Conservation (phyloP, 2,888 invertebrate genomes). For the Orthonychiurus folsomi region DNA sequence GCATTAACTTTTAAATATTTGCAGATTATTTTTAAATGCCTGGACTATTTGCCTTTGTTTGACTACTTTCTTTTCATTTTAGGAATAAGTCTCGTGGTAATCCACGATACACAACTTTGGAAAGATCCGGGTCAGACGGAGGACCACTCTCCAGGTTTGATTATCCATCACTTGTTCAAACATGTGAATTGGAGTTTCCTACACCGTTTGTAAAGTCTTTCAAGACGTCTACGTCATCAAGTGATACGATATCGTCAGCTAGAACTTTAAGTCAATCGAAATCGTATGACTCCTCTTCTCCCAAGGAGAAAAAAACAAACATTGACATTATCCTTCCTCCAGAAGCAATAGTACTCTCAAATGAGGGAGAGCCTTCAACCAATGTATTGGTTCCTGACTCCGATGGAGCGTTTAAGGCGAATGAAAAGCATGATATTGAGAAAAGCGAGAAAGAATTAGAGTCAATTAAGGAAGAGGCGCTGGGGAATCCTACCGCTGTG, state of each 20-base stretch:
- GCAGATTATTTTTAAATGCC: too few relatives aligned
- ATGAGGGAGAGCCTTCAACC: not conserved
- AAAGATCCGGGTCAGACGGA: not conserved
- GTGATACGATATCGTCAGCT: not conserved
- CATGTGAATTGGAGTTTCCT: not conserved
- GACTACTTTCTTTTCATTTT: too few relatives aligned
- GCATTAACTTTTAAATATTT: too few relatives aligned
- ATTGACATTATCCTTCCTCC: not conserved
- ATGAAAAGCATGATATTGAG: conserved; percentile 24
- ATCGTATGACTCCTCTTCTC: not conserved
- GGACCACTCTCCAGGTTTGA: not conserved
- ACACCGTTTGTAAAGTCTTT: not conserved
- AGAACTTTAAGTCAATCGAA: not conserved
- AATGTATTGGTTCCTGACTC: not conserved
- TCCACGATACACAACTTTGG: not conserved
- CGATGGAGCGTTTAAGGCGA: not conserved
- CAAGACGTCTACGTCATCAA: not conserved
- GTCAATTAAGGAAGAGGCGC: conserved; percentile 35
- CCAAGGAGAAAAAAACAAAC: not conserved
- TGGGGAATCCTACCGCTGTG: conserved; percentile 1
- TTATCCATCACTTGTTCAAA: too few relatives aligned
- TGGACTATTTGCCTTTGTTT: too few relatives aligned
- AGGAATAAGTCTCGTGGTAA: not conserved
- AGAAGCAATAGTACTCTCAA: not conserved
- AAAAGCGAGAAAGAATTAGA: conserved; percentile 32